A percentile compares a stretch with the other conserved stretches of the same genome.
These are phyloP conservation scores for Diplodus sargus DNA, from an alignment of 2,797 vertebrate species.

Conservation along the genomic window DNA sequence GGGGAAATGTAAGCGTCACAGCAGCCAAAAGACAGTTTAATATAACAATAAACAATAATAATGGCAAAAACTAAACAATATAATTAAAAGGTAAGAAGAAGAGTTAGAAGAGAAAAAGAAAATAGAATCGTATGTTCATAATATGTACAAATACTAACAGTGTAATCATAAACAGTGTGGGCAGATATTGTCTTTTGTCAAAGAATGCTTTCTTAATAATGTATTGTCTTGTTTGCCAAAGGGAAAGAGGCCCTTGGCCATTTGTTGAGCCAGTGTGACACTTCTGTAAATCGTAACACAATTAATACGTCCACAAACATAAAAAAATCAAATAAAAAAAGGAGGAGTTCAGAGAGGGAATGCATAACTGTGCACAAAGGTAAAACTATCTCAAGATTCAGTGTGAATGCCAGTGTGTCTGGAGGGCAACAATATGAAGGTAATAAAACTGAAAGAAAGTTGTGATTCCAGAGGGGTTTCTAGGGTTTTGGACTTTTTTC, in stretches of 20 bases:
- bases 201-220: background rate
- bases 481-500: background rate
- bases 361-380: background rate
- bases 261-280: background rate
- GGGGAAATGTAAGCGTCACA: too few relatives aligned
- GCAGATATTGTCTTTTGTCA: background rate
- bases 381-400: constrained; percentile 28
- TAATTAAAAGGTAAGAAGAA: too few relatives aligned
- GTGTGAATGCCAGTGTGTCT: background rate
- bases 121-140: too few relatives aligned
- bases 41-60: too few relatives aligned
- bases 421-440: constrained; percentile 4
- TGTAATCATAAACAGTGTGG: too few relatives aligned
- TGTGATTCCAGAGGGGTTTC: constrained; percentile 22
- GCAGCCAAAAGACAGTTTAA: too few relatives aligned
- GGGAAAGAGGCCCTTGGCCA: background rate
- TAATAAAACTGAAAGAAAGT: constrained; percentile 22
- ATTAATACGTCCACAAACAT: constrained; percentile 7
- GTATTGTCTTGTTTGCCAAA: constrained; percentile 9
- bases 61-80: too few relatives aligned
- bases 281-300: background rate
- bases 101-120: too few relatives aligned
- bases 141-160: too few relatives aligned
- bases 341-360: constrained; percentile 5
- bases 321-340: background rate